Evolutionary conservation across 2,888 invertebrate species (phyloP), one percentile per base, ranked within the genome.

Genomic region (Cryptus armator): DNA sequence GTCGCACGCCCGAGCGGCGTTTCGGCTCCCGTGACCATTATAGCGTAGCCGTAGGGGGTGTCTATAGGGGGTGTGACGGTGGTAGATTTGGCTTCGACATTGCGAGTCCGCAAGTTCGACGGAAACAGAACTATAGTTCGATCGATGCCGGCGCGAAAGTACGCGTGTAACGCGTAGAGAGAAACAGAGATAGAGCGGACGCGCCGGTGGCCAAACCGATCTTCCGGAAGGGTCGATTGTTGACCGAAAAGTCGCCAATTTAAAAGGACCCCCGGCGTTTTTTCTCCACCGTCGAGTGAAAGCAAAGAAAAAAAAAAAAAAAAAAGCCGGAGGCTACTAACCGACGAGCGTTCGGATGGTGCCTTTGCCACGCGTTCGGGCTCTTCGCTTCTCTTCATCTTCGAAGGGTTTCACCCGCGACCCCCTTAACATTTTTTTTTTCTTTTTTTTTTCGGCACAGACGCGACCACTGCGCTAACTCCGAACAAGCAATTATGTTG

Each of bases 161-260:
- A n/a, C 68, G 51, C 68, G 68, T 74, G 72, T 67, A 10, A 79
- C 59, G 72, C 66, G 59, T 48, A 62, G 51, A 56, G 46, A 75
- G 16, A 68, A 46, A 66, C 64, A 46, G 59, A 66, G 72, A 48
- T 10, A 48, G 64, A 64, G 74, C 56, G 64, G 80, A 14, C 29
- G 59, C 56, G 53, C 16, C 83, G 76, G 88, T 85, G 84, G 84
- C 84, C 89, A 88, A 37, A 91, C 89, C 90, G 87, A 90, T 88
- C 89, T 90, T 90, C 91, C 92, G 92, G 92, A 93, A 93, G 92
- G 93, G 93, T 93, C 93, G 93, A 93, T 93, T 92, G 93, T 93
- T 93, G 93, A 93, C 93, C 93, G 92, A 93, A 93, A 93, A 93
- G 93, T 93, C 93, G 93, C 93, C 93, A 93, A 93, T 93, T 93